Evolutionary conservation across 2,113 vertebrate species (phyloP), one percentile per base, ranked within the genome.

Genomic region (Melanocharis versteri): DNA sequence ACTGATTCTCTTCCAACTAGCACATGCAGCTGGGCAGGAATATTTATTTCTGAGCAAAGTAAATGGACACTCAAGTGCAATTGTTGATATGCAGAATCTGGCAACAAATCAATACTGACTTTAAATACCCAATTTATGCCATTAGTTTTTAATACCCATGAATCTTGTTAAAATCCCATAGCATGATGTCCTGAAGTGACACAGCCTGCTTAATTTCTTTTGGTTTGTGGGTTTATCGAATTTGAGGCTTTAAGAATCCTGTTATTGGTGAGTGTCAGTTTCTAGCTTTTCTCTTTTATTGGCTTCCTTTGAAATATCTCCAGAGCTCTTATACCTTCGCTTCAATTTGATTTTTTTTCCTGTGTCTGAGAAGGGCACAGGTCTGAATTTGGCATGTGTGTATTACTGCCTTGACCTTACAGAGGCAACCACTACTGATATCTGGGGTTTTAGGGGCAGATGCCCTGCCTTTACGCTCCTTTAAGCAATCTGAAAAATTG

Each of bases 1-100:
- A 96, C 76, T 35, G 69, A 85, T 93, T 94, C 77, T 77, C 39
- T 89, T 95, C 85, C 90, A 95, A 75, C 60, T 20, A 80, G 39
- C 87, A 87, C 77, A 48, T 47, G 56, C 83, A 95, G 77, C 89
- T 93, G 92, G 57, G 79, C 81, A 87, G 85, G 83, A 95, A 73
- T 90, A 96, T 97, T 96, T 95, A 91, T 97, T 95, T 90, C 85
- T 94, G 75, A 96, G 87, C 68, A 93, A 95, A 95, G 89, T 94
- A 96, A 97, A 96, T 79, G 90, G 90, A 66, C 65, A 82, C 47
- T 93, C 51, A 90, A 88, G 71, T 86, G 70, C 86, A 88, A 86
- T 30, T 89, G 75, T 95, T 91, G 72, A 93, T 84, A 92, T 65
- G 90, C 85, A 96, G 83, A 96, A 96, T 89, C 79, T 93, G 94